phyloP scores from a whole-genome alignment of 2,888 invertebrate genomes.

The Drosophila atripex region DNA sequence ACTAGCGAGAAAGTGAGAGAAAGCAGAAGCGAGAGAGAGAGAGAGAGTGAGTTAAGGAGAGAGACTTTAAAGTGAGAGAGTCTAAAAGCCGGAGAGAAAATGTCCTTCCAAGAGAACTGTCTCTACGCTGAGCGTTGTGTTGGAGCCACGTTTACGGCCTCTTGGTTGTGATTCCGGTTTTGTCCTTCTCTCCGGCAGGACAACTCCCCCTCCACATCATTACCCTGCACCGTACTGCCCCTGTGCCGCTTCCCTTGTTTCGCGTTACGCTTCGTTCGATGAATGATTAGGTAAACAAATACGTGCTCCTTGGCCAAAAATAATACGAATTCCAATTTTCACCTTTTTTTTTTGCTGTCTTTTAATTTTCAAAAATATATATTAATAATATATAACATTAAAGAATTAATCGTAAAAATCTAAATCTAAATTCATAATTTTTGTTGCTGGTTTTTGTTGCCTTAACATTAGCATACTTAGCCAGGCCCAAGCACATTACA shows the following conservation, averaged over 20 bases:
- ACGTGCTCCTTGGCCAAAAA: conserved; percentile 3
- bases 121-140: conserved; percentile 14
- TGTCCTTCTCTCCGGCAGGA: conserved; percentile 34
- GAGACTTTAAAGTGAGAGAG: not conserved
- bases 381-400: not conserved
- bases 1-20: not conserved
- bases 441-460: conserved; percentile 12
- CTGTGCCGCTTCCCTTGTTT: too few species aligned
- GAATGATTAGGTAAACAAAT: conserved; percentile 54
- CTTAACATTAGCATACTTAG: conserved; percentile 66
- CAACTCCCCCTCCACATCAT: not conserved
- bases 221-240: not conserved
- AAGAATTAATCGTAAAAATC: not conserved
- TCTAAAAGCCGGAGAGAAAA: not conserved
- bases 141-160: conserved; percentile 7
- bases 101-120: conserved; percentile 7
- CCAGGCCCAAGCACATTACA: conserved; percentile 69
- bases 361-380: not conserved
- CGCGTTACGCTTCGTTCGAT: not conserved
- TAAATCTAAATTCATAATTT: conserved; percentile 1
- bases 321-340: conserved; percentile 4
- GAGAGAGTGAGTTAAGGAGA: too few species aligned
- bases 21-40: not conserved
- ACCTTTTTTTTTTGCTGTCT: too few species aligned
- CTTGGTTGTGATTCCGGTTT: conserved; percentile 32